Conservation (phyloP, 2,113 vertebrate genomes). For the Hassar affinis region DNA sequence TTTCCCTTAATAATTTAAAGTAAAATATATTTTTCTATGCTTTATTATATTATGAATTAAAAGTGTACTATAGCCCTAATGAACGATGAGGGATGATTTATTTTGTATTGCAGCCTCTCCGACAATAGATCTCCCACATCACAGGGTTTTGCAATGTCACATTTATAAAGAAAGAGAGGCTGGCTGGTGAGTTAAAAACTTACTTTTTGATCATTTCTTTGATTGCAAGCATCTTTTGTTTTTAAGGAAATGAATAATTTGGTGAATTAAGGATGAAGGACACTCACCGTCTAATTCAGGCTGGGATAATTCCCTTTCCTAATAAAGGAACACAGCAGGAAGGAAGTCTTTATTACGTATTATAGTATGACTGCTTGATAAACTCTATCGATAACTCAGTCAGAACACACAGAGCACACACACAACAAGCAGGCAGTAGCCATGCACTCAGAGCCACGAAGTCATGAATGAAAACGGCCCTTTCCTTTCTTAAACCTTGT, state of each 20-base stretch:
- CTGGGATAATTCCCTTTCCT: slow-evolving; percentile 75
- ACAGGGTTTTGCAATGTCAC: too few relatives aligned
- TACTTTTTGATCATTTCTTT: background rate
- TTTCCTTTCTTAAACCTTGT: slow-evolving; percentile 1
- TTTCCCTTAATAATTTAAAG: too few relatives aligned
- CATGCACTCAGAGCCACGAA: background rate
- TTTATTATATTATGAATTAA: too few relatives aligned
- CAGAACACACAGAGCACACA: too few relatives aligned
- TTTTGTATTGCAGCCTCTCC: too few relatives aligned
- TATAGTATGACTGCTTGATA: background rate
- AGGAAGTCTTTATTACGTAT: background rate
- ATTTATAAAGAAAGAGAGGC: too few relatives aligned
- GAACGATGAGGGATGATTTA: too few relatives aligned
- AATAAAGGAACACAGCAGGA: slow-evolving; percentile 27
- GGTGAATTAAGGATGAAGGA: background rate
- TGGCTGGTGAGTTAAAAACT: too few relatives aligned
- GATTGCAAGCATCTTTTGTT: background rate
- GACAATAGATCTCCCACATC: too few relatives aligned
- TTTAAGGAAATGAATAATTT: background rate
- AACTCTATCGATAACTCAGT: background rate
- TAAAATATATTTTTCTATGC: too few relatives aligned
- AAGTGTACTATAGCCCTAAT: too few relatives aligned
- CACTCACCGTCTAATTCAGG: slow-evolving; percentile 75
- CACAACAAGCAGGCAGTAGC: background rate
- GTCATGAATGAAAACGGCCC: background rate